phyloP scores from a whole-genome alignment of 1,140 invertebrate genomes.

The Aphis craccivora region DNA sequence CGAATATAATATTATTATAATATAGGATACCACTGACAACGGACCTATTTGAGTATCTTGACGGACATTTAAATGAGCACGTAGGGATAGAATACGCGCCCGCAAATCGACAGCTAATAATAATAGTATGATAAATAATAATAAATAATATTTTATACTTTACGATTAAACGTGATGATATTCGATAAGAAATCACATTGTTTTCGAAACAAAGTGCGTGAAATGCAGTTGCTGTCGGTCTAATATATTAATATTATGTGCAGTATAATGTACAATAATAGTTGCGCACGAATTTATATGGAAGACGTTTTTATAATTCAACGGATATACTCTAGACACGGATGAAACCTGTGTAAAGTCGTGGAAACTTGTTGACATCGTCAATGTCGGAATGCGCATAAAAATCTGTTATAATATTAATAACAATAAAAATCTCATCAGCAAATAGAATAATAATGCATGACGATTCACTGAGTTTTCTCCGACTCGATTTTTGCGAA shows the following conservation, averaged over 20 bases:
- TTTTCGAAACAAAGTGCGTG: background rate
- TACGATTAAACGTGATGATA: slow-evolving; percentile 23
- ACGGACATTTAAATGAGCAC: slow-evolving; percentile 18
- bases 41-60: background rate
- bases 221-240: background rate
- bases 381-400: background rate
- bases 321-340: background rate
- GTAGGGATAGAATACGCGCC: background rate
- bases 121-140: background rate
- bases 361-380: background rate
- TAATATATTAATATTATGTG: background rate
- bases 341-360: background rate
- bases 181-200: background rate
- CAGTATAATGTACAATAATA: background rate
- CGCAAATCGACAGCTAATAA: background rate
- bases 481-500: background rate
- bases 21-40: background rate
- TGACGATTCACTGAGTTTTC: background rate
- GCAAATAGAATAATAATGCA: background rate
- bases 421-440: background rate
- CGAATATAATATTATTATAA: background rate
- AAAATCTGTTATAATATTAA: background rate
- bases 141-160: background rate
- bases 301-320: background rate
- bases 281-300: background rate